Evolutionary conservation across 1,140 invertebrate genomes (phyloP), one percentile per base, ranked within the genome.

Genomic region (Liolophura sinensis): DNA sequence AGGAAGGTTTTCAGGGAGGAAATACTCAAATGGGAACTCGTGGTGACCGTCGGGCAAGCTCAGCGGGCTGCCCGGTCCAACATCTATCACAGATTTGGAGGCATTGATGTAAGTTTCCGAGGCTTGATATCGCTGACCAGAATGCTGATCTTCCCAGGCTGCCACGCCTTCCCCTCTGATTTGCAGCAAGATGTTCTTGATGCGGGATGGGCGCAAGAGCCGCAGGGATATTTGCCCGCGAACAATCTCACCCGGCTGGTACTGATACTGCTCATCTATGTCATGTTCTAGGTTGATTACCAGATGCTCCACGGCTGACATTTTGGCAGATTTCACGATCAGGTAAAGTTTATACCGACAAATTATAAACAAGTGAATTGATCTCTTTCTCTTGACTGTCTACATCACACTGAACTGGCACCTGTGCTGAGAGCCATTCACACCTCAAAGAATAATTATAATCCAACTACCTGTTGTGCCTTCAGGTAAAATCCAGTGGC

Each of bases 221-320:
- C 59, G 69, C 25, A 76, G 60, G 46, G 67, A 27, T 12, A 84
- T 69, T 18, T 73, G 52, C 15, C 82, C 82, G 12, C 75, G 54
- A 11, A 84, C 59, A 16, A 79, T 71, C 72, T 84, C 82, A 6
- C 82, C 82, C 14, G 82, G 82, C 65, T 79, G 79, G 56, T 83
- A 84, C 71, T 83, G 82, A 60, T 84, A 84, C 60, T 84, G 81
- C 65, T 83, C 82, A 62, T 84, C 82, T 14, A 84, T 84, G 62
- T 84, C 82, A 61, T 83, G 82, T 70, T 83, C 79, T 14, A 84
- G 70, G 15, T 65, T 56, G 16, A 84, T 78, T 1, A 65, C 69
- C 16, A 83, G 64, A 31, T 73, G 50, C 55, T 76, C 70, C 47
- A 78, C 64, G 16, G 72, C 52, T 12, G 73, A 66, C 66, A 71